Conservation (phyloP, 2,113 vertebrate species). For the Chrysochloris asiatica region DNA sequence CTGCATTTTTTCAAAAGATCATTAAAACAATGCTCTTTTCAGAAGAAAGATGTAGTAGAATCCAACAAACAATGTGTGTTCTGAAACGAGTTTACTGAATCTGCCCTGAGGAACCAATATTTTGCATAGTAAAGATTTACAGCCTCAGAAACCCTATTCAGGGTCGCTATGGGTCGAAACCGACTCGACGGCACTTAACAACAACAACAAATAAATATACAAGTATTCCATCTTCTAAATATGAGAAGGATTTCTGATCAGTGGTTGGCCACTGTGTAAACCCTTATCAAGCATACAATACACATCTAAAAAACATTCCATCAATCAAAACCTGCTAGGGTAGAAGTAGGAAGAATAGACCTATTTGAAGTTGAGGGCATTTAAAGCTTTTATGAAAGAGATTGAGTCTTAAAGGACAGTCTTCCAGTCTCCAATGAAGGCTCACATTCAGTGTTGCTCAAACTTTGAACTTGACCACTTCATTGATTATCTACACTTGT, state of each 20-base stretch:
- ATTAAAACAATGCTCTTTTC: not conserved
- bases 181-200: too few species aligned
- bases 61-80: not conserved
- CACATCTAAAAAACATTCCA: not conserved
- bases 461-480: not conserved
- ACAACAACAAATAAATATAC: too few species aligned
- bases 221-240: not conserved
- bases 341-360: not conserved
- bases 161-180: too few species aligned
- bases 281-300: not conserved
- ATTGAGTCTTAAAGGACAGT: not conserved
- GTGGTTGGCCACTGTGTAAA: not conserved
- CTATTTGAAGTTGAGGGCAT: not conserved
- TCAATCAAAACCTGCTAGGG: not conserved
- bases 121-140: not conserved
- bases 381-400: not conserved
- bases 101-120: not conserved
- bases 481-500: not conserved
- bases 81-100: not conserved
- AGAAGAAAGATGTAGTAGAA: not conserved
- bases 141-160: too few species aligned
- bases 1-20: not conserved
- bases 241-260: slow-evolving; percentile 13
- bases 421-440: not conserved
- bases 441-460: not conserved